Conservation (phyloP, 2,888 invertebrate species). For the Ceraclea dissimilis region DNA sequence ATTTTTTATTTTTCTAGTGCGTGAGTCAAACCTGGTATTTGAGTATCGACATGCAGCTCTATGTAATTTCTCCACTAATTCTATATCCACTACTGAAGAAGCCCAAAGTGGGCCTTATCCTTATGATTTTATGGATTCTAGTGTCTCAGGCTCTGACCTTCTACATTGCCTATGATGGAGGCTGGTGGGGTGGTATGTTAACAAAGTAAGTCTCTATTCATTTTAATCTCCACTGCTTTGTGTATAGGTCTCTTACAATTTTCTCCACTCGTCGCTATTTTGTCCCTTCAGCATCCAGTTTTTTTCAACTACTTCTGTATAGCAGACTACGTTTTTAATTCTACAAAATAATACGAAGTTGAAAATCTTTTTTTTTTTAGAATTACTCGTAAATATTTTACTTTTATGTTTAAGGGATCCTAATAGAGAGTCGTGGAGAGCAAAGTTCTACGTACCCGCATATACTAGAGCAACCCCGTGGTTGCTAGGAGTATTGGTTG, state of each 20-base stretch:
- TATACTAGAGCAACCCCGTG: slow-evolving; percentile 16
- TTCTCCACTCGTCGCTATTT: too few species aligned
- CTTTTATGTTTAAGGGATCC: too few species aligned
- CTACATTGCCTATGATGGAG: slow-evolving; percentile 27
- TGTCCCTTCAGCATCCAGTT: too few species aligned
- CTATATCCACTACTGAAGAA: slow-evolving; percentile 16
- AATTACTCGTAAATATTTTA: too few species aligned
- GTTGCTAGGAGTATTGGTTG: slow-evolving; percentile 14
- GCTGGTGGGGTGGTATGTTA: slow-evolving; percentile 25
- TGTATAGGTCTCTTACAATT: too few species aligned
- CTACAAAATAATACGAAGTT: too few species aligned
- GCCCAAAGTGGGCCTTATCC: slow-evolving; percentile 18
- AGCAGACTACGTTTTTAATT: too few species aligned
- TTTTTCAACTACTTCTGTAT: too few species aligned
- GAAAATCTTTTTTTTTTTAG: too few species aligned
- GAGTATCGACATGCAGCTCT: slow-evolving; percentile 21
- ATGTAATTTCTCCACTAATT: slow-evolving; percentile 19
- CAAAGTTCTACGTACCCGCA: slow-evolving; percentile 8
- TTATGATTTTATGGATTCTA: slow-evolving; percentile 22
- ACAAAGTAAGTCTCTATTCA: neutral
- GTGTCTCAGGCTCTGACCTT: slow-evolving; percentile 29
- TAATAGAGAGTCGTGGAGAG: too few species aligned
- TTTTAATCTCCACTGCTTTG: too few species aligned
- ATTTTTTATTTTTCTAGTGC: neutral
- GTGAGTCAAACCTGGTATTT: slow-evolving; percentile 20